Evolutionary conservation across 2,113 vertebrate species (phyloP).

Genomic region (Bombycilla garrulus): DNA sequence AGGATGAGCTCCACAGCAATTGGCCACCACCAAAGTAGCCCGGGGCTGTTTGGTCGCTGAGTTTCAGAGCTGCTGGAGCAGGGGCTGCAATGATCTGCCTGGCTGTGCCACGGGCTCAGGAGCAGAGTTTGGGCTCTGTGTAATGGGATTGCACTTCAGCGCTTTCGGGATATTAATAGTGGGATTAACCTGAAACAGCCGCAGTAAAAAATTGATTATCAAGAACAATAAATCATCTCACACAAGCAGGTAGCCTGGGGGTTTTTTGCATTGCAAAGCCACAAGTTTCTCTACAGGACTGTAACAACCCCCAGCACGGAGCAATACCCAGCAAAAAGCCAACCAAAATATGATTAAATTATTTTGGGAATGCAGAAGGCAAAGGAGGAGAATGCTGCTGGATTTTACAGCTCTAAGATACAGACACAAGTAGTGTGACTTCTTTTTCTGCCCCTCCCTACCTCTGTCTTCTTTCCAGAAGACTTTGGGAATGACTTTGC

Average conservation of each 20-base stretch:
- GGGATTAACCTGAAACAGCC: slow-evolving; percentile 1
- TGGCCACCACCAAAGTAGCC: neutral
- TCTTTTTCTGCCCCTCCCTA: neutral
- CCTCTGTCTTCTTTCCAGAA: neutral
- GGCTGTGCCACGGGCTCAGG: neutral
- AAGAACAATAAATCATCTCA: slow-evolving; percentile 31
- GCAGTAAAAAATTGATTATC: neutral
- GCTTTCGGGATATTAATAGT: slow-evolving; percentile 36
- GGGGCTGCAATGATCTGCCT: neutral
- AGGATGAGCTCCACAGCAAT: neutral
- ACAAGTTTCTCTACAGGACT: neutral
- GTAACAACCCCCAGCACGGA: neutral
- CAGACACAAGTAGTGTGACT: neutral
- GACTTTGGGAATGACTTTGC: neutral
- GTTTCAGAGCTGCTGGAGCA: neutral
- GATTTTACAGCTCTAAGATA: neutral
- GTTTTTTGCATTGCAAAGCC: neutral
- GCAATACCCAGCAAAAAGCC: neutral
- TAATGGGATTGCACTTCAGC: neutral
- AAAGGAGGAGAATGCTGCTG: neutral
- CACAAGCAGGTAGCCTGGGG: neutral
- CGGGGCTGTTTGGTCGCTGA: neutral
- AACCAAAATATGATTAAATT: neutral
- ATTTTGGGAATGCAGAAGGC: neutral
- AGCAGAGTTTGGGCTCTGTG: neutral